Evolutionary conservation across 2,797 vertebrate genomes (phyloP).

Genomic region (Podarcis siculus): DNA sequence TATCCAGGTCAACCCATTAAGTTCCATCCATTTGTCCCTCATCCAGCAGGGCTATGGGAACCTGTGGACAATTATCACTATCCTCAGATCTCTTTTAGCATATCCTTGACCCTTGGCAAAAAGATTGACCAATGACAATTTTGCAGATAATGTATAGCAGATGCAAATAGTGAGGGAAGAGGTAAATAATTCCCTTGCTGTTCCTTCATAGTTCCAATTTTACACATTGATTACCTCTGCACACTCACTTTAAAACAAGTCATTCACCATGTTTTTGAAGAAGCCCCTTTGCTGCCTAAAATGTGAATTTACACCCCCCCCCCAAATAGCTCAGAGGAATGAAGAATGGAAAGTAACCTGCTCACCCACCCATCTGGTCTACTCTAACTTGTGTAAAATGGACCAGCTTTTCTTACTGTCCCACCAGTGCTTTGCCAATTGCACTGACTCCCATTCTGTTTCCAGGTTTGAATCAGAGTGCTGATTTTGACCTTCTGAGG

Average conservation of each 20-base stretch:
- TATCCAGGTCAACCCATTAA: background rate
- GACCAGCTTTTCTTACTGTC: background rate
- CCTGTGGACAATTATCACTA: background rate
- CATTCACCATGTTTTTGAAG: background rate
- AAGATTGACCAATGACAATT: background rate
- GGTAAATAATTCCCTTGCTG: background rate
- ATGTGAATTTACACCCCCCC: background rate
- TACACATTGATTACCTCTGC: background rate
- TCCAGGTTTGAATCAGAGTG: background rate
- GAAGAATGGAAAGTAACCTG: background rate
- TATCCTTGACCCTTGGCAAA: background rate
- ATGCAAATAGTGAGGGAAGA: background rate
- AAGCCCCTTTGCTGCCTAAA: background rate
- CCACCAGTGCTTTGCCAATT: background rate
- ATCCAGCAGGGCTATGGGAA: background rate
- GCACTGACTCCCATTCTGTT: background rate
- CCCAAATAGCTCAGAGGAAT: background rate
- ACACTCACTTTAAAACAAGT: background rate
- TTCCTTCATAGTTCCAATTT: background rate
- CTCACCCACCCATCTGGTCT: background rate
- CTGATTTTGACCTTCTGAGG: background rate
- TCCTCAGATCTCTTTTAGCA: background rate
- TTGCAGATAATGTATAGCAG: background rate
- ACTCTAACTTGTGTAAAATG: background rate
- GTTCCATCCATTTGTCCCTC: background rate